phyloP scores from a whole-genome alignment of 2,113 vertebrate species.

The Gallinago undulata region DNA sequence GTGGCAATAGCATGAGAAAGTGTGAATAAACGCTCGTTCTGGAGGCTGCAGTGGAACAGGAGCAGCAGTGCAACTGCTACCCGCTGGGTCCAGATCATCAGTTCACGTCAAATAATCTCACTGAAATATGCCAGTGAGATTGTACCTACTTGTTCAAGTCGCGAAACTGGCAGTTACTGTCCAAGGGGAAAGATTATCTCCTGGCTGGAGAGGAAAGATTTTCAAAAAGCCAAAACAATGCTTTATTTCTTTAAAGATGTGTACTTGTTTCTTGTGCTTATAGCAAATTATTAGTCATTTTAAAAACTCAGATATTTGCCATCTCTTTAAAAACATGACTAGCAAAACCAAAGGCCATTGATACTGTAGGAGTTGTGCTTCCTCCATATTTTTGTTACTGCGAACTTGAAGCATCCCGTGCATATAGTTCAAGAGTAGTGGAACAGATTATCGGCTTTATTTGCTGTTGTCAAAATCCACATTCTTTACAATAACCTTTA shows the following conservation, averaged over 20 bases:
- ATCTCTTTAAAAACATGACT: neutral
- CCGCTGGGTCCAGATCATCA: neutral
- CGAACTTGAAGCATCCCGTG: neutral
- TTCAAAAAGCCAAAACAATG: accelerated
- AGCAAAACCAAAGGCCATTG: neutral
- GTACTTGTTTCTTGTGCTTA: neutral
- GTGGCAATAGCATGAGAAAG: neutral
- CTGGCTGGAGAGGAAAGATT: neutral
- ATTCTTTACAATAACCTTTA: neutral
- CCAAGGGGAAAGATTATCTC: neutral
- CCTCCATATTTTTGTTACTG: neutral
- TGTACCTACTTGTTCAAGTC: neutral
- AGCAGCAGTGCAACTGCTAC: neutral
- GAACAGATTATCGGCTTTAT: neutral
- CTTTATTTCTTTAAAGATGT: neutral
- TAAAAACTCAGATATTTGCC: neutral
- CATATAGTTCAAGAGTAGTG: neutral
- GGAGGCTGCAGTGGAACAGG: neutral
- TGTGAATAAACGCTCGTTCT: neutral
- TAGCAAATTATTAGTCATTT: neutral
- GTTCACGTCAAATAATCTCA: neutral
- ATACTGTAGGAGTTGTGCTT: neutral
- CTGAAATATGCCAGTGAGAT: neutral
- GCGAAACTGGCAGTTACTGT: neutral
- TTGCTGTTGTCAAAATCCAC: neutral